Percentiles rank a stretch among this genome's conserved stretches.
phyloP scores from a whole-genome alignment of 2,888 invertebrate genomes.

The Margaritifera margaritifera region DNA sequence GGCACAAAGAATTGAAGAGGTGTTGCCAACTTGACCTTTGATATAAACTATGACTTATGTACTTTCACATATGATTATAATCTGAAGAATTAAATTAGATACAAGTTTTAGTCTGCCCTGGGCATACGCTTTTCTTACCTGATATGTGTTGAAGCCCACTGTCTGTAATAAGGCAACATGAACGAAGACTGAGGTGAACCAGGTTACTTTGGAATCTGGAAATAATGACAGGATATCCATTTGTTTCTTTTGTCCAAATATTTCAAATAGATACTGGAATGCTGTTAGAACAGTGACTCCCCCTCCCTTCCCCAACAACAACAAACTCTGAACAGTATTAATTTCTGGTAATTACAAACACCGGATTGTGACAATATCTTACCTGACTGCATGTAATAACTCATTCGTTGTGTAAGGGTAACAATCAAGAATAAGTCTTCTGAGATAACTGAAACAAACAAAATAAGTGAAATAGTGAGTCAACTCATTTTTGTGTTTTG shows the following conservation, averaged over 20 bases:
- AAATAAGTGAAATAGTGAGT: background rate
- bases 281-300: background rate
- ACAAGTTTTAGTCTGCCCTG: background rate
- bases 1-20: too few species aligned
- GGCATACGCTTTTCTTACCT: slow-evolving; percentile 38
- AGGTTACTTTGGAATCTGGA: slow-evolving; percentile 60
- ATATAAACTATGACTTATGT: too few species aligned
- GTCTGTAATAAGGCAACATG: slow-evolving; percentile 69
- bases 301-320: too few species aligned
- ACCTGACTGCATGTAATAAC: slow-evolving; percentile 64
- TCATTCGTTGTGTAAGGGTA: slow-evolving; percentile 70
- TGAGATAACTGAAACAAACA: slow-evolving; percentile 59
- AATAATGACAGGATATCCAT: slow-evolving; percentile 5
- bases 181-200: slow-evolving; percentile 60
- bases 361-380: slow-evolving; percentile 9
- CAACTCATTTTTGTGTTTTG: too few species aligned
- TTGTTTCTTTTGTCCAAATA: background rate
- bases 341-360: too few species aligned
- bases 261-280: background rate
- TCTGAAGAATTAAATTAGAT: too few species aligned
- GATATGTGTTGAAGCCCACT: slow-evolving; percentile 58
- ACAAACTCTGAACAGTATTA: too few species aligned
- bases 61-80: too few species aligned
- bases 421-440: slow-evolving; percentile 62
- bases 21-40: too few species aligned